phyloP scores from a whole-genome alignment of 2,797 vertebrate genomes.

The Leptodactylus fallax region DNA sequence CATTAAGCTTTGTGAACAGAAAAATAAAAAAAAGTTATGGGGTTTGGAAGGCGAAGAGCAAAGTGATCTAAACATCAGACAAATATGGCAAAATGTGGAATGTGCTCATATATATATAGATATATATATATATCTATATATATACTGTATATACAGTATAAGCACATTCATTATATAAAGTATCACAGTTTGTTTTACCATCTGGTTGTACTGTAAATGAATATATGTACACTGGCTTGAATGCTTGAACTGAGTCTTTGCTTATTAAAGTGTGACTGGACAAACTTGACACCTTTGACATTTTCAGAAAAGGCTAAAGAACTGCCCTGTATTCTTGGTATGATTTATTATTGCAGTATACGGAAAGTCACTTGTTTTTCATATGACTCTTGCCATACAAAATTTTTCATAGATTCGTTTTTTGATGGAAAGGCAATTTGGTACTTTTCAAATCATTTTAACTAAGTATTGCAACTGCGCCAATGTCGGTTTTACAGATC shows the following conservation, averaged over 20 bases:
- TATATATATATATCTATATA: conserved; percentile 12
- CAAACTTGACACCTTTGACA: conserved; percentile 79
- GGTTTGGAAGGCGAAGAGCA: too few relatives aligned
- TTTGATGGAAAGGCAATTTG: conserved; percentile 70
- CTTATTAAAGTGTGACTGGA: conserved; percentile 74
- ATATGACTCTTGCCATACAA: conserved; percentile 49
- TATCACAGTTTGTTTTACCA: not conserved
- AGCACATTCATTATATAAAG: not conserved
- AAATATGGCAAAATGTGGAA: too few relatives aligned
- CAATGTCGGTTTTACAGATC: conserved; percentile 55
- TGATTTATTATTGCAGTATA: conserved; percentile 77
- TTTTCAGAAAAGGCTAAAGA: conserved; percentile 77
- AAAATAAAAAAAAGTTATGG: too few relatives aligned
- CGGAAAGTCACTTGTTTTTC: conserved; percentile 46
- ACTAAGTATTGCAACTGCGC: conserved; percentile 59
- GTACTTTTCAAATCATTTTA: conserved; percentile 67
- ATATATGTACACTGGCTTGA: conserved; percentile 72
- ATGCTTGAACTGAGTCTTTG: conserved; percentile 74
- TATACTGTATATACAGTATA: too few relatives aligned
- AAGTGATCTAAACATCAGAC: too few relatives aligned
- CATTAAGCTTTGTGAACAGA: too few relatives aligned
- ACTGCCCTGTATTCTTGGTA: conserved; percentile 75
- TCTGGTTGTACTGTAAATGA: conserved; percentile 45
- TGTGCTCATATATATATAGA: not conserved
- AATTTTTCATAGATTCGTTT: conserved; percentile 63